Evolutionary conservation across 2,113 vertebrate species (phyloP).

Genomic region (Copsychus sechellarum): DNA sequence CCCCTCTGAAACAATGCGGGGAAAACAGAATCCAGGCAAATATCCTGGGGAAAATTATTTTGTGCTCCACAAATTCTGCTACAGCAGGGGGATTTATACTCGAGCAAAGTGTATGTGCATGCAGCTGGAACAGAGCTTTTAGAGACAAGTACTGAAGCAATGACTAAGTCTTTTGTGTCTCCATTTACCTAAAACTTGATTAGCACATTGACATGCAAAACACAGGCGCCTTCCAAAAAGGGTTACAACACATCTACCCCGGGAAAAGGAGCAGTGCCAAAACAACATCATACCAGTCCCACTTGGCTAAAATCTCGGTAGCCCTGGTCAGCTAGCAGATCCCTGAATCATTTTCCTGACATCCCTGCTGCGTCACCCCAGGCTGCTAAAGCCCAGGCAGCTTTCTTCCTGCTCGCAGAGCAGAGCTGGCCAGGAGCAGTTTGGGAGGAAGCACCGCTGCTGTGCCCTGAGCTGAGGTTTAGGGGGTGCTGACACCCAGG

Average conservation of each 20-base stretch:
- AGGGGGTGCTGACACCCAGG: background rate
- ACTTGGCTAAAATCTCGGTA: background rate
- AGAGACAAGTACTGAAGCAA: background rate
- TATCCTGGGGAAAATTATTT: background rate
- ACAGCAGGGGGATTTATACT: background rate
- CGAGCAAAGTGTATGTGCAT: background rate
- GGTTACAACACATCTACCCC: background rate
- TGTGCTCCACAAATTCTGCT: background rate
- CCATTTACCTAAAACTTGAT: background rate
- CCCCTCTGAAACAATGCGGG: background rate
- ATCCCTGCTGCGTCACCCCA: background rate
- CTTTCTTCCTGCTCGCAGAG: conserved; percentile 1
- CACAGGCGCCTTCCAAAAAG: background rate
- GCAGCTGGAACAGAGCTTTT: background rate
- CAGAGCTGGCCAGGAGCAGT: background rate
- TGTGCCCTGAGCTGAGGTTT: background rate
- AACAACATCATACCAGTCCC: background rate
- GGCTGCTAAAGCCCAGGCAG: conserved; percentile 15
- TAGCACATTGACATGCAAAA: background rate
- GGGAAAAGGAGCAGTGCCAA: background rate
- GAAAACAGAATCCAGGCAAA: background rate
- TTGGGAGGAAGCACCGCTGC: background rate
- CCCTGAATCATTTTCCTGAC: background rate
- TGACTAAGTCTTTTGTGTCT: background rate
- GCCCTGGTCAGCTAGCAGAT: background rate